Evolutionary conservation across 2,797 vertebrate species (phyloP), one percentile per base, ranked within the genome.

Genomic region (Semaprochilodus insignis): DNA sequence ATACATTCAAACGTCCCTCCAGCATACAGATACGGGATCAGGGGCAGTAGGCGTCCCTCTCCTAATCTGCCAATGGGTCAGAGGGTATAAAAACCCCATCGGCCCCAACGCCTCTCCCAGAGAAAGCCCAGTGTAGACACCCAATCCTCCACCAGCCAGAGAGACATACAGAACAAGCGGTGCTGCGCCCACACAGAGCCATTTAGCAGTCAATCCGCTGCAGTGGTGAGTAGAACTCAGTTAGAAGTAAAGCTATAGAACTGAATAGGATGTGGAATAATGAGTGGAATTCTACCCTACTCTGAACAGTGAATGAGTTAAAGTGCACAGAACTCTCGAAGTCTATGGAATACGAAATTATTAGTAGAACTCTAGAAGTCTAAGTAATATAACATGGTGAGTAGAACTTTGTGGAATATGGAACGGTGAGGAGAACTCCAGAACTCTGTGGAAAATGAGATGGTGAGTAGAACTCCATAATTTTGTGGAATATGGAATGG

Each of bases 41-140:
- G 81, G 81, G 62, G 4, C 31, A 23, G 80, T 85, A 83, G 91
- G 87, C 73, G 87, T 90, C 2, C 89, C 87, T 51, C 74, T 81
- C 66, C 0, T 93, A 97, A 98, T 97, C 97, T 88, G 88, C 92
- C 92, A 91, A 93, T 44, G 23, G 59, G 44, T 6, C 73, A 71
- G 36, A 76, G 72, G 79, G 77, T 69, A 84, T 95, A 95, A 94
- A 94, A 94, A 81, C 91, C 90, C 92, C 93, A 92, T 91, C 84
- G 90, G 84, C 83, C 48, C 71, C 16, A 54, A 27, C 73, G 83
- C 36, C 83, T 69, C 87, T 88, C 86, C 88, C 88, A 94, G 83
- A 93, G 88, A 83, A 85, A 92, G 87, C 88, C 85, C 83, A 91
- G 91, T 85, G 74, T 87, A 90, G 83, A 88, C 83, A 82, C 83